phyloP scores from a whole-genome alignment of 2,797 vertebrate species.

The Mus minutoides region DNA sequence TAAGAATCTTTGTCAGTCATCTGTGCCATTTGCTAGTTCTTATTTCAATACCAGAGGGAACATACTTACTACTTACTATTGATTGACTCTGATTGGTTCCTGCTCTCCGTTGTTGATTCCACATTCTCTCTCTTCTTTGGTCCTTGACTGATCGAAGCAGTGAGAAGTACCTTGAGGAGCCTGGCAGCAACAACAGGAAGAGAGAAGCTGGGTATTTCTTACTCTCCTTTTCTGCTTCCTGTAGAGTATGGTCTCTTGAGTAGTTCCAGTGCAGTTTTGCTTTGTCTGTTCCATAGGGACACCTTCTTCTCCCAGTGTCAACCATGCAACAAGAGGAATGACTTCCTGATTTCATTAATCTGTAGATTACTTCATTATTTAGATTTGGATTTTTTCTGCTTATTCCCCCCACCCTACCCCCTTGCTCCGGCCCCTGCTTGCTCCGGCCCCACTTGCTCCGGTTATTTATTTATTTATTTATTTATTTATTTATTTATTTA shows the following conservation, averaged over 20 bases:
- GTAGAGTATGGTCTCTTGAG: conserved; percentile 27
- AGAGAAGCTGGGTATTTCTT: conserved; percentile 33
- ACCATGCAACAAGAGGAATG: neutral
- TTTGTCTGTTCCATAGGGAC: neutral
- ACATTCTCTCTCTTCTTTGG: neutral
- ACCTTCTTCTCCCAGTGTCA: conserved; percentile 6
- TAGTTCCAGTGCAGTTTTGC: conserved; percentile 9
- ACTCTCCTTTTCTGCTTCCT: conserved; percentile 52
- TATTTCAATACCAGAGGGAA: neutral
- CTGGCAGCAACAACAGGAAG: neutral
- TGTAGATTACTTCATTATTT: conserved; percentile 33
- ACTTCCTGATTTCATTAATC: neutral
- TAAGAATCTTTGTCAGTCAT: conserved; percentile 16
- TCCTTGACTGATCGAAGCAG: neutral
- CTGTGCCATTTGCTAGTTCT: neutral
- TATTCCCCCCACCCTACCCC: too few relatives aligned
- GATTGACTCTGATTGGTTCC: neutral
- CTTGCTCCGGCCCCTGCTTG: too few relatives aligned
- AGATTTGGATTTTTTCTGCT: neutral
- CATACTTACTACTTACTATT: neutral
- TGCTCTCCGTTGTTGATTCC: neutral
- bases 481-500: too few relatives aligned
- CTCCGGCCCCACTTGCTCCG: too few relatives aligned
- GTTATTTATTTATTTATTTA: too few relatives aligned
- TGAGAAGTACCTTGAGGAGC: neutral